Evolutionary conservation across 2,797 vertebrate genomes (phyloP), one percentile per base, ranked within the genome.

Genomic region (Aythya fuligula): DNA sequence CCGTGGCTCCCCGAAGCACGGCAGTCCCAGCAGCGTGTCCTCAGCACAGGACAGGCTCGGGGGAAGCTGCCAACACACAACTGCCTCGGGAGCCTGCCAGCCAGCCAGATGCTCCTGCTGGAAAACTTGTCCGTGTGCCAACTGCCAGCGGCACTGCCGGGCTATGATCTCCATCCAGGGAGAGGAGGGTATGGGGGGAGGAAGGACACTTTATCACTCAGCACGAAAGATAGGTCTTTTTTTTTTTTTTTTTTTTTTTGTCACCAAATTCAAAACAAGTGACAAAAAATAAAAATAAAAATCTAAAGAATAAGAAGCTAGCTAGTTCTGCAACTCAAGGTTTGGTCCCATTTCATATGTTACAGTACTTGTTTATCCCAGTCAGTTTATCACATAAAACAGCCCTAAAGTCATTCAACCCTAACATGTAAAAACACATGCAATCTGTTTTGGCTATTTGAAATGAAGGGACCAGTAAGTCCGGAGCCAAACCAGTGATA

Each of bases 111-210:
- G 95, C 79, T 93, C 69, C 90, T 81, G 61, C 87, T 94, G 95
- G 95, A 97, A 97, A 95, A 89, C 30, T 7, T 30, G 76, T 69
- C 58, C 39, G 18, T 2, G 19, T 0, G 57, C 89, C 93, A 96
- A 67, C 14, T 78, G 91, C 95, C 1, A 0, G 78, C 94, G 87
- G 95, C 94, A 82, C 80, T 87, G 70, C 41, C 0, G 3, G 77
- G 62, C 89, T 96, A 64, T 91, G 88, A 97, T 95, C 92, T 82
- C 82, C 56, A 32, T 91, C 95, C 91, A 96, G 79, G 69, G 51
- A 53, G 65, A 51, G 57, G 49, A 34, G 66, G 81, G 61, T 80
- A 15, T 49, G 67, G 62, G 45, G 30, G 43, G 81, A 94, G 77
- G 85, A 95, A 93, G 56, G 67, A 77, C 72, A 78, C 43, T 77